Evolutionary conservation across 2,888 invertebrate species (phyloP).

Genomic region (Stegophylla sp.): DNA sequence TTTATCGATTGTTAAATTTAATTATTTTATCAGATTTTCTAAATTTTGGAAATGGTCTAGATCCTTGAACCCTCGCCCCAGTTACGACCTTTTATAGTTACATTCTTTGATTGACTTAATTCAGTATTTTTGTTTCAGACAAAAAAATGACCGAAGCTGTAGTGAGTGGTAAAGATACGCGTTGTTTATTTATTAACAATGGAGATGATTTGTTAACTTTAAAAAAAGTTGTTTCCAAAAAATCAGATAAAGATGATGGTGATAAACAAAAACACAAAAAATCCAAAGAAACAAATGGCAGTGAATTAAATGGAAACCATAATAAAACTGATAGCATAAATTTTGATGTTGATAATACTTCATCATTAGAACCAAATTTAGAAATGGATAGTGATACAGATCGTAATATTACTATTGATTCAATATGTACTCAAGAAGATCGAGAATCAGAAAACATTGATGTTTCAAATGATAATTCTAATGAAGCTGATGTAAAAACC

Average conservation of each 20-base stretch:
- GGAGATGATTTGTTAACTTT: conserved; percentile 56
- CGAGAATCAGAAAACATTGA: conserved; percentile 53
- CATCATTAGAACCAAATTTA: conserved; percentile 56
- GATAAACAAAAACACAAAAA: conserved; percentile 49
- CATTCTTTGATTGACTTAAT: too few species aligned
- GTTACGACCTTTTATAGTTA: too few species aligned
- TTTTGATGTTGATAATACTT: conserved; percentile 56
- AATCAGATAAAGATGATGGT: conserved; percentile 41
- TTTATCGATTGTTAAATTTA: too few species aligned
- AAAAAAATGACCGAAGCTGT: conserved; percentile 43
- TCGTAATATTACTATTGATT: conserved; percentile 56
- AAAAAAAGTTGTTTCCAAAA: conserved; percentile 55
- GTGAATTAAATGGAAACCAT: conserved; percentile 50
- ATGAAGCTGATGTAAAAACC: conserved; percentile 43
- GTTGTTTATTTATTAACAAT: conserved; percentile 54
- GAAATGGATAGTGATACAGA: conserved; percentile 58
- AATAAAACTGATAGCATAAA: conserved; percentile 55
- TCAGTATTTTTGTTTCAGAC: too few species aligned
- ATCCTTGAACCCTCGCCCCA: too few species aligned
- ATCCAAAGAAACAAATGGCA: conserved; percentile 43
- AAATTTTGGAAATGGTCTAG: too few species aligned
- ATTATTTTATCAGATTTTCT: too few species aligned
- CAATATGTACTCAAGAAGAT: conserved; percentile 55
- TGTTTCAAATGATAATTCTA: conserved; percentile 52
- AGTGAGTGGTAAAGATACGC: conserved; percentile 50